Percentiles rank a stretch among this genome's conserved stretches.
These are phyloP conservation scores for Euphonia xanthogaster DNA, from an alignment of 2,797 vertebrate species.

Conservation along the genomic window DNA sequence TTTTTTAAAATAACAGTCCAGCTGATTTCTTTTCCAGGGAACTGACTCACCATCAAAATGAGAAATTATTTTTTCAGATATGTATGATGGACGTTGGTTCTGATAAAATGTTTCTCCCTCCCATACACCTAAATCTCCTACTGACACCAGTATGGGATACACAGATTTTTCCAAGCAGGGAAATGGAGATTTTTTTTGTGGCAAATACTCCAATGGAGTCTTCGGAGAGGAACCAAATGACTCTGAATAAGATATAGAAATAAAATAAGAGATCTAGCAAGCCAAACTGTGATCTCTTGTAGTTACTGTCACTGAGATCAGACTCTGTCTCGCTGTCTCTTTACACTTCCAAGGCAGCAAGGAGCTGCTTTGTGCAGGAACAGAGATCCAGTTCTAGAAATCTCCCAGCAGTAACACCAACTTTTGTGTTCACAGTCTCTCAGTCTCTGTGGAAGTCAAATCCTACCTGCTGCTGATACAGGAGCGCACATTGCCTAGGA, in stretches of 20 bases:
- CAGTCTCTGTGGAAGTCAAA: conserved; percentile 5
- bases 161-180: conserved; percentile 17
- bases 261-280: not conserved
- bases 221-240: not conserved
- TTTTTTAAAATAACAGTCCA: conserved; percentile 34
- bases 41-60: not conserved
- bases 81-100: not conserved
- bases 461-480: conserved; percentile 47
- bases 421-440: not conserved
- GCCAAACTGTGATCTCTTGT: not conserved
- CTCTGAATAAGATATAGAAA: not conserved
- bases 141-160: not conserved
- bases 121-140: not conserved
- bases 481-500: not conserved
- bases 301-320: not conserved
- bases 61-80: not conserved
- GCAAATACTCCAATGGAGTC: not conserved
- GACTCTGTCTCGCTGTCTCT: not conserved
- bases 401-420: conserved; percentile 41
- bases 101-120: not conserved
- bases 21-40: conserved; percentile 28
- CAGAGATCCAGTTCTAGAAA: conserved; percentile 64
- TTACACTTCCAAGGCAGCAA: conserved; percentile 53
- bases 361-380: conserved; percentile 48
- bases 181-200: conserved; percentile 27